Base-by-base conservation (phyloP, 2,888 invertebrate species). In the Panopea generosa region DNA sequence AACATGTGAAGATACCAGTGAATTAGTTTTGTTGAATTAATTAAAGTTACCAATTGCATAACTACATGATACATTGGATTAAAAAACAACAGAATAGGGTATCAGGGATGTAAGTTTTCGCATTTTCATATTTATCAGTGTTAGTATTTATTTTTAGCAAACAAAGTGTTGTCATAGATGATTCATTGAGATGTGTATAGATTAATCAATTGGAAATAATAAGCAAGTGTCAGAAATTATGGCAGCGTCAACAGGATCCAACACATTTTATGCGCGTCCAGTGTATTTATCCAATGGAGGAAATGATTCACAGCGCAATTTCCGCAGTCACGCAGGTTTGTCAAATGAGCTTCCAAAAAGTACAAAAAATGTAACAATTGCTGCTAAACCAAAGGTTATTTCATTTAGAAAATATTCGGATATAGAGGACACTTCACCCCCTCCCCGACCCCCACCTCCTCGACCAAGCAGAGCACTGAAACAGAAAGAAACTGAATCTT, bases 381-480 rank as follows among this genome's bases (percentile, higher is more conserved):
- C 43, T 6, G 7, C 33, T 33, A 33, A 3, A n/a, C 47, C 40
- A 4, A 45, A 26, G 18, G 55, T 55, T 29, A 55, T 29, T 11
- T 45, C 29, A 18, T 38, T 38, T 29, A 16, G 53, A 26, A 52
- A 20, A 52, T 56, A 69, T 29, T 56, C 73, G 1, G 73, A 73
- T 18, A 49, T 73, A 2, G 69, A 69, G 22, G 47, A 62, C 27
- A 47, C 73, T 7, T 33, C 68, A 6, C 80, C 80, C 2, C 80
- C 80, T 2, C 76, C 76, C 4, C 56, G 76, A 16, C 80, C 80
- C 4, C 80, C 80, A n/a, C 80, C 80, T 11, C 80, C 80, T 0
- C 43, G 80, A 47, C 80, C 76, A 4, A 40, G 49, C 26, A 40
- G 75, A 26, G 56, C 45, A 11, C 50, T 65, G 14, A 74, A 45